A percentile compares a stretch with the other conserved stretches of the same genome.
These are phyloP conservation scores for Drosophila nr. medialis DNA, from an alignment of 2,888 invertebrate species.

Conservation along the genomic window DNA sequence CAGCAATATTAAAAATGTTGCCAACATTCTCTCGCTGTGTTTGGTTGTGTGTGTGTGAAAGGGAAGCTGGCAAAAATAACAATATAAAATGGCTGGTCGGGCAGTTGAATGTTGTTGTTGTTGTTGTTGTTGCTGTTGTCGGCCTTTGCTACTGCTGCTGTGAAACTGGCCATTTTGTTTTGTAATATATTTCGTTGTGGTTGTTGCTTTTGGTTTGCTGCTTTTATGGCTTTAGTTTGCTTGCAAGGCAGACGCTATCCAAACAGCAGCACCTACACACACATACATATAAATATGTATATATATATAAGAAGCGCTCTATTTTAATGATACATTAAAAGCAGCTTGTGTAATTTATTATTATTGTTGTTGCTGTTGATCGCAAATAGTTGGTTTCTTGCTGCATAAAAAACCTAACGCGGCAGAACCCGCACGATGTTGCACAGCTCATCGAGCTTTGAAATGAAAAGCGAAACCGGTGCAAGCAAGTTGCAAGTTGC, in stretches of 20 bases:
- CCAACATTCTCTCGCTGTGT: conserved; percentile 14
- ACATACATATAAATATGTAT: background rate
- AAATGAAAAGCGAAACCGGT: conserved; percentile 71
- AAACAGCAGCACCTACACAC: conserved; percentile 53
- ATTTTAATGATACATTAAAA: conserved; percentile 78
- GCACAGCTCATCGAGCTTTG: conserved; percentile 66
- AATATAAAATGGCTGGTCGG: conserved; percentile 72
- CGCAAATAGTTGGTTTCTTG: conserved; percentile 52
- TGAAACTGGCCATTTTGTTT: conserved; percentile 66
- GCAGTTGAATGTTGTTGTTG: conserved; percentile 8
- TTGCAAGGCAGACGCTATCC: conserved; percentile 63
- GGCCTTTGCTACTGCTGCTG: conserved; percentile 26
- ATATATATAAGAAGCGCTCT: conserved; percentile 4
- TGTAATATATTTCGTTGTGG: conserved; percentile 53
- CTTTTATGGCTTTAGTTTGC: conserved; percentile 77
- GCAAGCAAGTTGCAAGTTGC: conserved; percentile 52
- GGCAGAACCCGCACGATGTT: conserved; percentile 57
- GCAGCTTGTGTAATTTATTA: conserved; percentile 69
- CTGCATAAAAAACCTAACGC: conserved; percentile 46
- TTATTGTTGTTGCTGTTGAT: conserved; percentile 34
- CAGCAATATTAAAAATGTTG: conserved; percentile 71
- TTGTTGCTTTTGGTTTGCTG: conserved; percentile 47
- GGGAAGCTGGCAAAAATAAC: conserved; percentile 67
- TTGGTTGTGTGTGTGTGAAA: conserved; percentile 3
- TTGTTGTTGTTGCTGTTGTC: conserved; percentile 9